These are phyloP conservation scores for Romanogobio albipinnatus DNA, from an alignment of 2,113 vertebrate species.

Conservation along the genomic window DNA sequence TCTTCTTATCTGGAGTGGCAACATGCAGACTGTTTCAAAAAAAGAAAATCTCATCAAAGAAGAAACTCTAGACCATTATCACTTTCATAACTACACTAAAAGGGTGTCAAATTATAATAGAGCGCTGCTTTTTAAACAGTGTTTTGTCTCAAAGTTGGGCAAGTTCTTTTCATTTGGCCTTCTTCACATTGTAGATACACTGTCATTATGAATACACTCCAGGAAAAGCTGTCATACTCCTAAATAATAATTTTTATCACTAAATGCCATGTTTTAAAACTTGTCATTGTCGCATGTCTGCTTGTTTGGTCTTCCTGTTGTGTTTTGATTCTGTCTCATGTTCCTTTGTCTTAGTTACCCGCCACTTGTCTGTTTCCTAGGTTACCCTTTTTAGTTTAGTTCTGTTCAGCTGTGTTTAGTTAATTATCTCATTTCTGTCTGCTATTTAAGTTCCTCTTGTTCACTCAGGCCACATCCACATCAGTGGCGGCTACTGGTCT, in stretches of 20 bases:
- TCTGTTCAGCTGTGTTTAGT: too few relatives aligned
- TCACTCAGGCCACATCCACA: too few relatives aligned
- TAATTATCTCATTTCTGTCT: too few relatives aligned
- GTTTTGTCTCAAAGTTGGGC: background rate
- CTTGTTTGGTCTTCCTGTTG: too few relatives aligned
- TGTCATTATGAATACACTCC: background rate
- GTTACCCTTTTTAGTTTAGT: too few relatives aligned
- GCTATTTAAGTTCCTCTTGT: too few relatives aligned
- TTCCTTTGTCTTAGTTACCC: too few relatives aligned
- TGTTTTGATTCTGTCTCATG: too few relatives aligned
- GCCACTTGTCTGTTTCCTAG: too few relatives aligned
- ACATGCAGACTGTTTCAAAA: background rate
- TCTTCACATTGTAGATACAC: background rate
- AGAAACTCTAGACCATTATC: conserved; percentile 36
- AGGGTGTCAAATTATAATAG: conserved; percentile 47
- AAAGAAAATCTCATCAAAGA: conserved; percentile 8
- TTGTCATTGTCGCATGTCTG: background rate
- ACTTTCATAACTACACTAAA: conserved; percentile 61
- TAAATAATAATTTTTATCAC: background rate
- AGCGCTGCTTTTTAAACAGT: background rate
- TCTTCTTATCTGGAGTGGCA: conserved; percentile 35
- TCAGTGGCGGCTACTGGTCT: too few relatives aligned
- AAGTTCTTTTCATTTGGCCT: conserved; percentile 1
- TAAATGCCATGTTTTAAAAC: conserved; percentile 21
- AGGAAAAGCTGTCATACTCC: background rate